These are phyloP conservation scores for Sigmodon hispidus DNA, from an alignment of 2,113 vertebrate species.

Conservation along the genomic window DNA sequence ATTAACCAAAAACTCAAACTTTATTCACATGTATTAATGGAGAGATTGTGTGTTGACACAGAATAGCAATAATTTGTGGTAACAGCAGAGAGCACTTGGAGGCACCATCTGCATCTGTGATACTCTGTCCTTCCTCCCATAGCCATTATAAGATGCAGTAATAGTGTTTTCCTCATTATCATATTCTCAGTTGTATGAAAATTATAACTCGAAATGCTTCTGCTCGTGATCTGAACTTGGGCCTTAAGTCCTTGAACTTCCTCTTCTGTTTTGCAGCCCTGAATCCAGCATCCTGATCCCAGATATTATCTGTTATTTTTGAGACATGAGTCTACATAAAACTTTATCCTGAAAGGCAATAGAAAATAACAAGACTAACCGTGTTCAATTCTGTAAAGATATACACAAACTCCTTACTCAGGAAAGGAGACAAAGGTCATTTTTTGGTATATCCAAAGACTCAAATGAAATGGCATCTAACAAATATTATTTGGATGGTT, in stretches of 20 bases:
- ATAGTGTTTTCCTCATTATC: not conserved
- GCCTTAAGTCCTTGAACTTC: not conserved
- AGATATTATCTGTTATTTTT: not conserved
- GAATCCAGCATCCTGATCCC: not conserved
- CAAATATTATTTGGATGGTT: too few species aligned
- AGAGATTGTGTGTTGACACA: not conserved
- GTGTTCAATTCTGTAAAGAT: not conserved
- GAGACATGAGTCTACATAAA: not conserved
- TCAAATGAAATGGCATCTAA: not conserved
- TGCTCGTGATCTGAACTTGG: not conserved
- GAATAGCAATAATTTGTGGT: too few species aligned
- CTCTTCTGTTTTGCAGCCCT: not conserved
- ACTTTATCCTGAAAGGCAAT: not conserved
- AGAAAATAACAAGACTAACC: not conserved
- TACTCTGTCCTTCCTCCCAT: not conserved
- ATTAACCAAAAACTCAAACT: not conserved
- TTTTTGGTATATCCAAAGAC: not conserved
- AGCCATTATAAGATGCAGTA: not conserved
- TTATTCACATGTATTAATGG: not conserved
- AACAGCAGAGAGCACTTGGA: not conserved
- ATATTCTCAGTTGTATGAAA: not conserved
- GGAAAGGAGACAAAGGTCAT: not conserved
- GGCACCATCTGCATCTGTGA: fast-evolving
- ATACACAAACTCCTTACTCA: not conserved
- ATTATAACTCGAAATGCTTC: not conserved